Evolutionary conservation across 2,797 vertebrate genomes (phyloP).

Genomic region (Sebastes oblongus): DNA sequence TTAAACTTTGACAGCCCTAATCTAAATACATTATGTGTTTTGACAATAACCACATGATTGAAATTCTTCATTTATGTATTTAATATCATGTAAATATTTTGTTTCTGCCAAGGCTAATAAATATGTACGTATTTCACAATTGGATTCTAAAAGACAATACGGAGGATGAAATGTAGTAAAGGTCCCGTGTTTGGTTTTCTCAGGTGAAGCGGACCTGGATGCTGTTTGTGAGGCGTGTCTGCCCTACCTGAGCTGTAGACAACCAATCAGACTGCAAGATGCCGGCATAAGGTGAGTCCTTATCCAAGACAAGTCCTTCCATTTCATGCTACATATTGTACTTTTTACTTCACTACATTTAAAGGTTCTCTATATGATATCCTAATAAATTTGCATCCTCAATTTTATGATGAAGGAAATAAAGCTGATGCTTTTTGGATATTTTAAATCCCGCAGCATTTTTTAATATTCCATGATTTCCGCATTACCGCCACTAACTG

Average conservation of each 20-base stretch:
- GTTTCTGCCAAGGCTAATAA: background rate
- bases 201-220: slow-evolving; percentile 91
- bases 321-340: background rate
- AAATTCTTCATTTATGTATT: background rate
- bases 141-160: background rate
- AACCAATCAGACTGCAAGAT: slow-evolving; percentile 90
- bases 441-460: background rate
- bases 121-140: background rate
- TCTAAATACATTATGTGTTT: background rate
- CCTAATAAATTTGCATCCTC: background rate
- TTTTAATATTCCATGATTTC: background rate
- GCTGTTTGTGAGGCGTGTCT: slow-evolving; percentile 88
- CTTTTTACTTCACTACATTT: background rate
- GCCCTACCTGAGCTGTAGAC: slow-evolving; percentile 91
- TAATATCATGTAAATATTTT: background rate
- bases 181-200: slow-evolving; percentile 47
- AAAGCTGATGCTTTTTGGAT: background rate
- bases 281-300: slow-evolving; percentile 87
- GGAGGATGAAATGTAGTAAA: background rate
- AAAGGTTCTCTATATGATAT: background rate
- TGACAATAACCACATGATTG: too few species aligned
- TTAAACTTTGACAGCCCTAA: too few species aligned
- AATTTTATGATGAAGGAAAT: background rate
- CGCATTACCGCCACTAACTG: background rate
- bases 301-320: background rate